Evolutionary conservation across 2,888 invertebrate species (phyloP), one percentile per base, ranked within the genome.

Genomic region (Rhimphoctona megacephalus): DNA sequence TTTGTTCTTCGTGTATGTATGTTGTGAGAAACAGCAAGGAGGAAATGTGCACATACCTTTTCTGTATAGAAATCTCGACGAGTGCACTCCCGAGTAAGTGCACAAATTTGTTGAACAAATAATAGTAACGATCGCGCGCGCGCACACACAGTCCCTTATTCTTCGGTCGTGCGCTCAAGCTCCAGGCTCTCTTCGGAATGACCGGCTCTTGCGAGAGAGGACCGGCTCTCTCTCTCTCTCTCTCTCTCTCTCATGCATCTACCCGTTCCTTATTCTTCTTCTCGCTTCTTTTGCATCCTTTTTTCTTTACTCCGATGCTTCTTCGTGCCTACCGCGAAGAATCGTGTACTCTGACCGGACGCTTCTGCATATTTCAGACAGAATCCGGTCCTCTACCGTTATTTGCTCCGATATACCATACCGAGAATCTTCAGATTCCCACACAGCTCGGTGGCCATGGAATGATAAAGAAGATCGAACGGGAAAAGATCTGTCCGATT

Each of bases 91-190:
- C 72, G 83, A 85, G 84, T 84, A 82, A 84, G 85, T 87, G 81
- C 87, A 87, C 87, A 87, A 87, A 87, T 87, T 87, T 87, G 87
- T 87, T 85, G 85, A 87, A 87, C 87, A 87, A 87, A 87, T 87
- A 87, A 87, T 82, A 85, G 85, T 76, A 87, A 82, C 81, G 78
- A 61, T 69, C 30, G 67, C 70, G 69, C 54, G 64, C 36, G 69
- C 74, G 72, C 46, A 39, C n/a, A 39, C n/a, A 22, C 36, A 64
- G 74, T 82, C 76, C 79, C 81, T 78, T 69, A 76, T 82, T 85
- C 87, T 80, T 77, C 66, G 85, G 82, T 87, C 87, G 85, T 87
- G 87, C 70, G 85, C 79, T 79, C 54, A 61, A 82, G 69, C 79
- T 82, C 43, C 39, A 74, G 87, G 85, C 85, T 33, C 82, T 84